Percentiles rank a stretch among this genome's conserved stretches.
phyloP scores from a whole-genome alignment of 2,888 invertebrate species.

The Heliconius charithonia region DNA sequence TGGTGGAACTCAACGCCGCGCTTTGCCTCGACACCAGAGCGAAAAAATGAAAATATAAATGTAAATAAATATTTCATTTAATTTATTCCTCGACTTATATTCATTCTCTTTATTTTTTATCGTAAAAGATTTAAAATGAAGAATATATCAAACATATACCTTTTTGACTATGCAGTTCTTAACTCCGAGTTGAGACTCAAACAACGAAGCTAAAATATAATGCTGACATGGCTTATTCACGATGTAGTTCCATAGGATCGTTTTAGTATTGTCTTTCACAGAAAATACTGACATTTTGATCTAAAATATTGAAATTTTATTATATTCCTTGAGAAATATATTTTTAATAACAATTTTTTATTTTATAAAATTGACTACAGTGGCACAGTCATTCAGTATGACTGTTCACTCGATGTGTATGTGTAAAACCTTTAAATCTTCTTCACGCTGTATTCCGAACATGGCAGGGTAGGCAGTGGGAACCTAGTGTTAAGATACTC shows the following conservation, averaged over 20 bases:
- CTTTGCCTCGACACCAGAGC: too few relatives aligned
- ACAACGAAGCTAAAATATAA: slow-evolving; percentile 50
- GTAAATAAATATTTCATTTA: too few relatives aligned
- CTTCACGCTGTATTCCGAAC: too few relatives aligned
- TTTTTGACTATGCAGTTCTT: slow-evolving; percentile 53
- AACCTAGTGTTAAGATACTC: too few relatives aligned
- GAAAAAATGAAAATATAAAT: too few relatives aligned
- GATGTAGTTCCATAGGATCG: slow-evolving; percentile 45
- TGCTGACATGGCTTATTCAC: slow-evolving; percentile 57
- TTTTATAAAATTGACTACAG: too few relatives aligned
- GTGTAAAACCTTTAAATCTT: too few relatives aligned
- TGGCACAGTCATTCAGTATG: too few relatives aligned
- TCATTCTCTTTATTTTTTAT: not conserved
- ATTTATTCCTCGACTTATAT: not conserved
- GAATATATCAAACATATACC: slow-evolving; percentile 44
- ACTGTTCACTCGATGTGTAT: too few relatives aligned
- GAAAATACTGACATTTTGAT: slow-evolving; percentile 54
- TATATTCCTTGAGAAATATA: not conserved
- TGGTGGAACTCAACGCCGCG: too few relatives aligned
- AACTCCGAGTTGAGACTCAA: slow-evolving; percentile 46
- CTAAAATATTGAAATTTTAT: slow-evolving; percentile 37
- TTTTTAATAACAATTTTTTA: too few relatives aligned
- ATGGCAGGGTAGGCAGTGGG: too few relatives aligned
- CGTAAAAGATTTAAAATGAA: not conserved
- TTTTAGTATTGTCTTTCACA: slow-evolving; percentile 49